Percentiles rank a stretch among this genome's conserved stretches.
phyloP scores from a whole-genome alignment of 2,797 vertebrate species.

The Potorous gilbertii region DNA sequence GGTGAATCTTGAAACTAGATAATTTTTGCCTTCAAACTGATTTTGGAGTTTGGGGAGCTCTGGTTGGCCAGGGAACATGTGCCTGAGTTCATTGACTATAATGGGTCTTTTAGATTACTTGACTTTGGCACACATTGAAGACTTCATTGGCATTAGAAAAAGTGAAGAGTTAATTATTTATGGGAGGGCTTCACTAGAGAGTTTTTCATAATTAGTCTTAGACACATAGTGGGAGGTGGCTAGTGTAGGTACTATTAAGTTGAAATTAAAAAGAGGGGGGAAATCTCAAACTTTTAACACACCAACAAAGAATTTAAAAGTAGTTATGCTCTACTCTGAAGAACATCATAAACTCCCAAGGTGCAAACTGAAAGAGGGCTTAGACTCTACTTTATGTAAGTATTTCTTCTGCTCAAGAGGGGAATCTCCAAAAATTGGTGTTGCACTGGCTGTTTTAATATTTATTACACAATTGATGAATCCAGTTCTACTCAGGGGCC shows the following conservation, averaged over 20 bases:
- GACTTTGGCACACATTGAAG: background rate
- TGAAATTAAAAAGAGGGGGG: background rate
- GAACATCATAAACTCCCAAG: background rate
- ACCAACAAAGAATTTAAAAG: background rate
- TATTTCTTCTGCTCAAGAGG: background rate
- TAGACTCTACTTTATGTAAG: no score
- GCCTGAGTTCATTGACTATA: background rate
- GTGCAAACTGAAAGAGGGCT: background rate
- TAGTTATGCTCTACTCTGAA: background rate
- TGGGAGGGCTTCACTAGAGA: background rate
- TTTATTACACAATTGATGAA: background rate
- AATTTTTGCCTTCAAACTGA: background rate
- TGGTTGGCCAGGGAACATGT: background rate
- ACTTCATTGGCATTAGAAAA: background rate
- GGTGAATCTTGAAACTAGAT: background rate
- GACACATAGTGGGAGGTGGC: background rate
- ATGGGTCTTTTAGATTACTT: background rate
- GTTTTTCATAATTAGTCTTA: background rate
- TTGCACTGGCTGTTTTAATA: background rate
- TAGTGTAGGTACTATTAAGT: background rate
- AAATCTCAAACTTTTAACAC: background rate
- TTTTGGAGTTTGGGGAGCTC: no score
- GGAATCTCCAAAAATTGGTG: background rate
- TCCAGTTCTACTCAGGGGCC: background rate
- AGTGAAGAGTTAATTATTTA: background rate